A percentile compares a stretch with the other conserved stretches of the same genome.
Conservation (phyloP, 2,888 invertebrate genomes). For the Drosophila algonquin region DNA sequence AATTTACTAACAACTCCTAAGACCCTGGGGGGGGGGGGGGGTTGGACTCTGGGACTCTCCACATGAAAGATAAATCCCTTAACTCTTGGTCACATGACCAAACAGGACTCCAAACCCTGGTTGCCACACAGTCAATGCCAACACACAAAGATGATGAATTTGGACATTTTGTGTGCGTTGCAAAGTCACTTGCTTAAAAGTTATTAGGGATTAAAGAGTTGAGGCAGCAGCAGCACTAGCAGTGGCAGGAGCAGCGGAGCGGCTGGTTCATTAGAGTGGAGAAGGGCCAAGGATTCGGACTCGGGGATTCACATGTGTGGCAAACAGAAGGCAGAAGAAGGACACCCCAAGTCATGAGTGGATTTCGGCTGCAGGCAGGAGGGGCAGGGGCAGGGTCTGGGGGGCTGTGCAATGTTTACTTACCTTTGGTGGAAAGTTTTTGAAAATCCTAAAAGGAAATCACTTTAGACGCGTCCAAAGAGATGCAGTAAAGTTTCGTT, state of each 20-base stretch:
- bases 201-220: conserved; percentile 79
- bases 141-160: conserved; percentile 70
- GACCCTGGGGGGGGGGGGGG: not conserved
- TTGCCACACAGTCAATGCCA: conserved; percentile 29
- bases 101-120: not conserved
- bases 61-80: conserved; percentile 22
- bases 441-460: conserved; percentile 81
- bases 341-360: not conserved
- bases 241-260: conserved; percentile 24
- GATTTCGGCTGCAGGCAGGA: not conserved
- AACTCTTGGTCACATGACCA: conserved; percentile 25
- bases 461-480: conserved; percentile 79
- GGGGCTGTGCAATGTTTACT: conserved; percentile 38
- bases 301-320: conserved; percentile 35
- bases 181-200: conserved; percentile 80
- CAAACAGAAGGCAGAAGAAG: conserved; percentile 5
- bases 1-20: conserved; percentile 27
- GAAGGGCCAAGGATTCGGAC: conserved; percentile 28
- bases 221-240: conserved; percentile 63
- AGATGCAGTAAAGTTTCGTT: conserved; percentile 67
- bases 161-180: conserved; percentile 74
- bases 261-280: conserved; percentile 69
- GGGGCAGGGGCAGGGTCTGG: not conserved
- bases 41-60: not conserved
- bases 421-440: conserved; percentile 78